Evolutionary conservation across 2,113 vertebrate genomes (phyloP).

Genomic region (Seriola dumerili): DNA sequence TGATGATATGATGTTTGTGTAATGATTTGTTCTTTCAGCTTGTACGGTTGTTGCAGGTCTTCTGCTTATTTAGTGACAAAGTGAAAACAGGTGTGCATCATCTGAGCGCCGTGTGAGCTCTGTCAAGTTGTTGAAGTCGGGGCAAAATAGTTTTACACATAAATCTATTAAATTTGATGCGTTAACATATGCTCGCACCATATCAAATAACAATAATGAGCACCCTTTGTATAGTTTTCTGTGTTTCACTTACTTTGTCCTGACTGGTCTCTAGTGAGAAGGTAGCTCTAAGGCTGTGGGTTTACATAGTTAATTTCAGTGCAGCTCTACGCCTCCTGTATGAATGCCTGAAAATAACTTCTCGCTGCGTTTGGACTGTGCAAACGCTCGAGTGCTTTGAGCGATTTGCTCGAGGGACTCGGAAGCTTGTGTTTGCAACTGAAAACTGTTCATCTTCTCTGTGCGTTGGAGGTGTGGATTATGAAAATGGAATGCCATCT

Average conservation of each 20-base stretch:
- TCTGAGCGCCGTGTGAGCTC: not conserved
- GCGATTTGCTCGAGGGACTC: not conserved
- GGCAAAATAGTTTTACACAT: not conserved
- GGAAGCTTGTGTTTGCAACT: slow-evolving; percentile 11
- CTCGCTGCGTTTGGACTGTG: not conserved
- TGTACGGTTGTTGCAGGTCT: not conserved
- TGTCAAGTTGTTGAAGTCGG: not conserved
- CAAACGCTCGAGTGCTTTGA: not conserved
- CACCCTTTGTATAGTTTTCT: not conserved
- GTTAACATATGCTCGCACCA: too few relatives aligned
- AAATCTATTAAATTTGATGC: too few relatives aligned
- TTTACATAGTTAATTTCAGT: not conserved
- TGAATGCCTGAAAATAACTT: slow-evolving; percentile 6
- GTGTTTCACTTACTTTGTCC: not conserved
- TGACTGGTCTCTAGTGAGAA: not conserved
- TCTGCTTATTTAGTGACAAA: slow-evolving; percentile 15
- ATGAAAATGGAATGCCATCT: slow-evolving; percentile 42
- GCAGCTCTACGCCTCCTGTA: not conserved
- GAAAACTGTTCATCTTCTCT: slow-evolving; percentile 9
- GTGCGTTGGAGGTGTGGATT: slow-evolving; percentile 44
- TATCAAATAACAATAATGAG: not conserved
- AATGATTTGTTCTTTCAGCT: slow-evolving; percentile 9
- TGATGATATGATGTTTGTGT: not conserved
- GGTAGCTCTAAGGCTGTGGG: not conserved
- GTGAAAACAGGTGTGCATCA: slow-evolving; percentile 35